These are phyloP conservation scores for Pygmarrhopalites habei DNA, from an alignment of 1,140 invertebrate species.

Conservation along the genomic window DNA sequence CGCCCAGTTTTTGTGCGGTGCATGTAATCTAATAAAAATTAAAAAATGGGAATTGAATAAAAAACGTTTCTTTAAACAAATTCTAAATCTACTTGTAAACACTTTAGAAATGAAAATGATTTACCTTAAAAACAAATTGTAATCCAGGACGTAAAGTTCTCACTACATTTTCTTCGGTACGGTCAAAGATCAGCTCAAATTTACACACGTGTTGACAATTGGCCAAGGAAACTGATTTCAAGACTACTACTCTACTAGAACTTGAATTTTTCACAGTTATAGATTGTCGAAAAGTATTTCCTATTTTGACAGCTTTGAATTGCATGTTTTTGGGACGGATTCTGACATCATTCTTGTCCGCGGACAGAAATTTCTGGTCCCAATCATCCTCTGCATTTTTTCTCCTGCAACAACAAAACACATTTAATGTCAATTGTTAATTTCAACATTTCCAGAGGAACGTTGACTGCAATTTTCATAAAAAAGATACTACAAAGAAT, in stretches of 20 bases:
- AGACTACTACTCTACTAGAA: neutral
- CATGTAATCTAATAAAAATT: slow-evolving; percentile 47
- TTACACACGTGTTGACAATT: slow-evolving; percentile 9
- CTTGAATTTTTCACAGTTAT: slow-evolving; percentile 8
- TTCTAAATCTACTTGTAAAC: neutral
- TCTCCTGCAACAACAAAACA: neutral
- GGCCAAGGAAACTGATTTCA: neutral
- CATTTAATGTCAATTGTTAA: no score
- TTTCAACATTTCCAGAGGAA: no score
- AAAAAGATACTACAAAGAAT: no score
- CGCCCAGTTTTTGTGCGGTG: slow-evolving; percentile 51
- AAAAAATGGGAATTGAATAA: slow-evolving; percentile 43
- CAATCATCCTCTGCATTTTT: neutral
- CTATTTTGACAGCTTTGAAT: slow-evolving; percentile 9
- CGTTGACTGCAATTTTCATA: no score
- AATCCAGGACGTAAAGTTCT: neutral
- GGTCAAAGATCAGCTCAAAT: slow-evolving; percentile 11
- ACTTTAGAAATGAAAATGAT: neutral
- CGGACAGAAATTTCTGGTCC: neutral
- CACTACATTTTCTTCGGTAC: neutral
- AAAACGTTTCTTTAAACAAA: neutral
- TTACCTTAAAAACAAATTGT: neutral
- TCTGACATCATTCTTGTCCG: slow-evolving; percentile 4
- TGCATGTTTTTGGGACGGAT: slow-evolving; percentile 9
- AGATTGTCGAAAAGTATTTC: neutral